These are phyloP conservation scores for Spisula solida DNA, from an alignment of 2,888 invertebrate genomes.

Conservation along the genomic window DNA sequence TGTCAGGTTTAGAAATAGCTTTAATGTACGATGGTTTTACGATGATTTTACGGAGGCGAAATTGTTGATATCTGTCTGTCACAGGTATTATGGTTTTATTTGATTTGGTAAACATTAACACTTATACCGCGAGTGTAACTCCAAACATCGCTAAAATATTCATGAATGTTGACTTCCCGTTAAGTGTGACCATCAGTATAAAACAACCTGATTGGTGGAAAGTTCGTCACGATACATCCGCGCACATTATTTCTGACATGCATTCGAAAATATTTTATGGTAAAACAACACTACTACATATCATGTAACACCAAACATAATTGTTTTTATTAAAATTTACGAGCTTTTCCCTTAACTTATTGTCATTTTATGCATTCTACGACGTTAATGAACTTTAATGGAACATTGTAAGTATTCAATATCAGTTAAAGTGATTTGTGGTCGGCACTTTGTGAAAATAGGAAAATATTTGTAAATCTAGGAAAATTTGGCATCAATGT, in stretches of 20 bases:
- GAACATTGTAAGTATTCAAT: too few species aligned
- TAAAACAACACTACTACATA: neutral
- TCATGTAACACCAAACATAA: slow-evolving; percentile 6
- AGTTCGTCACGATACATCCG: neutral
- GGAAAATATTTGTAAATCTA: too few species aligned
- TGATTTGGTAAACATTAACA: slow-evolving; percentile 3
- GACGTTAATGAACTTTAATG: neutral
- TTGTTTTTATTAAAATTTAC: slow-evolving; percentile 3
- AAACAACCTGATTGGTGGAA: neutral
- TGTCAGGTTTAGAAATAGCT: too few species aligned
- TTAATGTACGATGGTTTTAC: neutral
- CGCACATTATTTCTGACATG: neutral
- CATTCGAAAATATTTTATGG: neutral
- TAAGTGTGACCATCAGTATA: slow-evolving; percentile 26
- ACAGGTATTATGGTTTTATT: neutral
- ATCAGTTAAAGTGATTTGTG: too few species aligned
- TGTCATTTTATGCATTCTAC: neutral
- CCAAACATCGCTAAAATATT: slow-evolving; percentile 20
- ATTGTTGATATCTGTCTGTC: neutral
- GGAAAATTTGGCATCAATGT: too few species aligned
- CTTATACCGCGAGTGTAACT: neutral
- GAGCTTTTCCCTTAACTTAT: neutral
- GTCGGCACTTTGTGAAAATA: too few species aligned
- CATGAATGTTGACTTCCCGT: neutral
- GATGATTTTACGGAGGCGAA: neutral